These are phyloP conservation scores for Andrena chrysosceles DNA, from an alignment of 2,888 invertebrate genomes.

Conservation along the genomic window DNA sequence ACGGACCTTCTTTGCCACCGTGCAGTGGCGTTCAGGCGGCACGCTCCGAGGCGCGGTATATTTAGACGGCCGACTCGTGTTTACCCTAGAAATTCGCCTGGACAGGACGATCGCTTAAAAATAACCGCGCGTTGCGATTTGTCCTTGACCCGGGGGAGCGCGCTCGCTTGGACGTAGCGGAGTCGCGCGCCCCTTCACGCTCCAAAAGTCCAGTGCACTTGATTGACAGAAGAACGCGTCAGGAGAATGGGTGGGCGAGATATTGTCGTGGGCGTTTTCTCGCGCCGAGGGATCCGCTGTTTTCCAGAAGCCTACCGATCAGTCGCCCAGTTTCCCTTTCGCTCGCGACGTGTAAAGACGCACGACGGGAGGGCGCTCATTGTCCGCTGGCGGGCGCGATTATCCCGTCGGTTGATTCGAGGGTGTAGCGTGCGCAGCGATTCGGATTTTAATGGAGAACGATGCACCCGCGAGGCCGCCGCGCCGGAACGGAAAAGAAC, in stretches of 20 bases:
- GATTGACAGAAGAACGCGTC: background rate
- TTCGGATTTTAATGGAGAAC: slow-evolving; percentile 11
- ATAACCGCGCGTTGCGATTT: slow-evolving; percentile 47
- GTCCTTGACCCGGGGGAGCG: slow-evolving; percentile 64
- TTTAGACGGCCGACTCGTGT: slow-evolving; percentile 30
- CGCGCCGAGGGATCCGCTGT: background rate
- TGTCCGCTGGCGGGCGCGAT: slow-evolving; percentile 4
- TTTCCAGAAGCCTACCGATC: background rate
- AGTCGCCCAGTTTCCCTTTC: background rate
- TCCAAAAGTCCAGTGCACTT: slow-evolving; percentile 48
- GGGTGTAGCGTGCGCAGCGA: slow-evolving; percentile 16
- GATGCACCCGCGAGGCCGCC: background rate
- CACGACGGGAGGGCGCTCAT: background rate
- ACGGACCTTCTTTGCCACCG: too few species aligned
- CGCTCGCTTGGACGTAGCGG: slow-evolving; percentile 49
- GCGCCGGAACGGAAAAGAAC: background rate
- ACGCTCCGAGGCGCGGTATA: background rate
- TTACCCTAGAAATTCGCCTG: slow-evolving; percentile 3
- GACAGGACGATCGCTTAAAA: slow-evolving; percentile 36
- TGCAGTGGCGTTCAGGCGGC: too few species aligned
- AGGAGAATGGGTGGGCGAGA: background rate
- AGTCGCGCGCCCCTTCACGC: slow-evolving; percentile 58
- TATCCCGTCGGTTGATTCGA: background rate
- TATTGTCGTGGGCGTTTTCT: background rate
- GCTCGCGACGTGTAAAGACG: background rate